Conservation (phyloP, 1,140 invertebrate genomes). For the Teleogryllus occipitalis region DNA sequence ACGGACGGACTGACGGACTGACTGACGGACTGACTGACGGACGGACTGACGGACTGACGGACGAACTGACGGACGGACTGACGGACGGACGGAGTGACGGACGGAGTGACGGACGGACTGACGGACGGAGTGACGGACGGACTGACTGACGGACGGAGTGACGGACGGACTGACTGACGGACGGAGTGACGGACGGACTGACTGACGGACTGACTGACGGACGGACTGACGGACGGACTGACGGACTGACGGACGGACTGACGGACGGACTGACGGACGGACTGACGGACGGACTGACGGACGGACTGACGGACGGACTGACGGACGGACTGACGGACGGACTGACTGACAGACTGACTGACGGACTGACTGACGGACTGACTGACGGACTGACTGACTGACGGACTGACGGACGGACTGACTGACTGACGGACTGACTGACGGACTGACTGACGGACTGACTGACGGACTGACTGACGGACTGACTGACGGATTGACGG, state of each 20-base stretch:
- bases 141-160: no score
- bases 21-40: neutral
- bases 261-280: neutral
- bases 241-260: neutral
- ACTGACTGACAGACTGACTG: neutral
- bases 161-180: no score
- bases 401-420: neutral
- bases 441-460: constrained; percentile 15
- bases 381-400: neutral
- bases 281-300: neutral
- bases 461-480: constrained; percentile 17
- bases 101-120: no score
- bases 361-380: neutral
- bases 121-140: no score
- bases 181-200: neutral
- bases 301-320: neutral
- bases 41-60: neutral
- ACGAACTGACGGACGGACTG: neutral
- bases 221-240: neutral
- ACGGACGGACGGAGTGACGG: no score
- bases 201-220: neutral
- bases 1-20: neutral
- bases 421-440: constrained; percentile 16
- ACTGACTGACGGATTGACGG: constrained; percentile 17
- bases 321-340: neutral